phyloP scores from a whole-genome alignment of 2,113 vertebrate genomes.

The Gopherus flavomarginatus region DNA sequence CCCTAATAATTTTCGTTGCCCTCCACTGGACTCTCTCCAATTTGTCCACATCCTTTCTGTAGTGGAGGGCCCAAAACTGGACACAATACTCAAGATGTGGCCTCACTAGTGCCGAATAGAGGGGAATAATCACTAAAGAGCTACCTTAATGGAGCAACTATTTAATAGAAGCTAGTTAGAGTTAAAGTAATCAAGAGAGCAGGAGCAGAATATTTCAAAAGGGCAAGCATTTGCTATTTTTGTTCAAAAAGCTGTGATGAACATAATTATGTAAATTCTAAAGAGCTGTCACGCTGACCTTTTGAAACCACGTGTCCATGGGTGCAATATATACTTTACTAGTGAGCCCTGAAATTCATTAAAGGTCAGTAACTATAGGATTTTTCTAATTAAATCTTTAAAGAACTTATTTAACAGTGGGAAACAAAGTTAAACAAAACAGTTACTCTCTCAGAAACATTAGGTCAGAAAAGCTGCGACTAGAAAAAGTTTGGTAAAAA shows the following conservation, averaged over 20 bases:
- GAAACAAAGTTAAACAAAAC: background rate
- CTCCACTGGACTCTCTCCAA: too few relatives aligned
- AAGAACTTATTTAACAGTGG: background rate
- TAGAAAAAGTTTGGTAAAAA: background rate
- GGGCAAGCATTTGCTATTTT: slow-evolving; percentile 34
- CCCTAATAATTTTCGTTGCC: too few relatives aligned
- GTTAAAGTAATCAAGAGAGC: background rate
- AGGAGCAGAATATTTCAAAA: slow-evolving; percentile 27
- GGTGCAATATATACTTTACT: slow-evolving; percentile 21
- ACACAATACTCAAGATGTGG: too few relatives aligned
- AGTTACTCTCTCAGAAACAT: background rate
- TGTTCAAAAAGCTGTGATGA: background rate
- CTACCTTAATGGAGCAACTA: background rate
- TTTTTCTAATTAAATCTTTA: slow-evolving; percentile 5
- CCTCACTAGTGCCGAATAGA: too few relatives aligned
- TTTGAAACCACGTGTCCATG: slow-evolving; percentile 38
- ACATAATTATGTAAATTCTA: slow-evolving; percentile 45
- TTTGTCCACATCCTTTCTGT: too few relatives aligned
- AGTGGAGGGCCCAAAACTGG: too few relatives aligned
- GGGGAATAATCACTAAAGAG: background rate
- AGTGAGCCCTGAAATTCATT: slow-evolving; percentile 30
- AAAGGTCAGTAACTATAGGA: slow-evolving; percentile 43
- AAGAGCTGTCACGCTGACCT: slow-evolving; percentile 49
- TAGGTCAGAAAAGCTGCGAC: background rate
- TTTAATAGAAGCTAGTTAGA: slow-evolving; percentile 17